Evolutionary conservation across 2,888 invertebrate species (phyloP), one percentile per base, ranked within the genome.

Genomic region (Hirtodrosophila confusa): DNA sequence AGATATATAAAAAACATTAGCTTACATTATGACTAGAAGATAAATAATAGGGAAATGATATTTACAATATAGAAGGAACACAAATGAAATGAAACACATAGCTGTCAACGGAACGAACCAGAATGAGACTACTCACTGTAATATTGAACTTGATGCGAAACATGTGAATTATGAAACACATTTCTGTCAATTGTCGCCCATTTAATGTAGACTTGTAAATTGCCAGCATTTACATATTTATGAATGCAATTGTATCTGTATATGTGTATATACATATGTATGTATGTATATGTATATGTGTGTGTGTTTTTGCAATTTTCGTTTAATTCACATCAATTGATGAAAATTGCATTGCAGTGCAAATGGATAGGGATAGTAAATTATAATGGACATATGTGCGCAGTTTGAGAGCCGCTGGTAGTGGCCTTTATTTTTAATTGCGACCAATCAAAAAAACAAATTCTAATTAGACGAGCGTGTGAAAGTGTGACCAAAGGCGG

Each of bases 321-420:
- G 58, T 70, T 83, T 80, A 89, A 89, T 89, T 89, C 86, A 79
- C 72, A 82, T 89, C 89, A 89, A 89, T 89, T 89, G 88, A 90
- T 82, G 70, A 80, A 88, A 85, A 89, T 86, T 69, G 69, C 76
- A 82, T 56, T 71, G 40, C 43, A 29, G 50, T 63, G 66, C 68
- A 41, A 62, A 64, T 54, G 68, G 35, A 48, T 44, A 53, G 17
- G 24, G 43, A 40, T 54, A 36, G 47, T 43, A 31, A 68, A 58
- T 51, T 66, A 61, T 58, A 63, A 44, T 57, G 40, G 36, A 29
- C 11, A 29, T 11, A 36, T n/a, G 40, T 39, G 11, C 39, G 53
- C 23, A 45, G 55, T 56, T 61, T 63, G 36, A 24, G 24, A 53
- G 60, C 29, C 33, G 37, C 36, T 69, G 64, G 48, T 55, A 29